phyloP scores from a whole-genome alignment of 2,888 invertebrate species.

The Tinea semifulvella region DNA sequence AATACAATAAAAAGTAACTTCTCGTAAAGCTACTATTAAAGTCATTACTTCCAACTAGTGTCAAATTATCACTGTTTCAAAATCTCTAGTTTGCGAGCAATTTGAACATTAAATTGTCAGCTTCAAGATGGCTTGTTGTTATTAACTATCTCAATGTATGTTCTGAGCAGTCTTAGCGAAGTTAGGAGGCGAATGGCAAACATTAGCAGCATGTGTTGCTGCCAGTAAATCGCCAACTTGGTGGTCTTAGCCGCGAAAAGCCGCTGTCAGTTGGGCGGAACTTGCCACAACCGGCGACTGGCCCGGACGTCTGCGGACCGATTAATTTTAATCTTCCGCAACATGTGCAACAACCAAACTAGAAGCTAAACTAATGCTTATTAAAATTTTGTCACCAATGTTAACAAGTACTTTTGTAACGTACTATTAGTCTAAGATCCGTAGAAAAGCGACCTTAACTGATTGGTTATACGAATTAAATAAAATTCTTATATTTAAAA shows the following conservation, averaged over 20 bases:
- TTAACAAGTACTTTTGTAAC: too few species aligned
- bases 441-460: too few species aligned
- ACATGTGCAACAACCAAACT: slow-evolving; percentile 9
- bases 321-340: slow-evolving; percentile 13
- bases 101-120: neutral
- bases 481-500: too few species aligned
- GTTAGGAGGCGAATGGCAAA: slow-evolving; percentile 17
- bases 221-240: slow-evolving; percentile 21
- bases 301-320: slow-evolving; percentile 1
- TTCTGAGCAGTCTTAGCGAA: slow-evolving; percentile 7
- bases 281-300: slow-evolving; percentile 9
- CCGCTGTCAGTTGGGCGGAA: slow-evolving; percentile 11
- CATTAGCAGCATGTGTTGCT: slow-evolving; percentile 22
- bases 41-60: too few species aligned
- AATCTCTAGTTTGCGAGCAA: neutral
- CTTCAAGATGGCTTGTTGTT: neutral
- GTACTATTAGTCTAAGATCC: too few species aligned
- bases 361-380: neutral
- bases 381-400: too few species aligned
- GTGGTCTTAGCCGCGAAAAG: slow-evolving; percentile 11
- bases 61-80: too few species aligned
- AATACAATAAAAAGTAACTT: too few species aligned
- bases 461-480: too few species aligned
- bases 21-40: too few species aligned
- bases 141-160: slow-evolving; percentile 3